These are phyloP conservation scores for Lutjanus argentimaculatus DNA, from an alignment of 2,797 vertebrate species.

Conservation along the genomic window DNA sequence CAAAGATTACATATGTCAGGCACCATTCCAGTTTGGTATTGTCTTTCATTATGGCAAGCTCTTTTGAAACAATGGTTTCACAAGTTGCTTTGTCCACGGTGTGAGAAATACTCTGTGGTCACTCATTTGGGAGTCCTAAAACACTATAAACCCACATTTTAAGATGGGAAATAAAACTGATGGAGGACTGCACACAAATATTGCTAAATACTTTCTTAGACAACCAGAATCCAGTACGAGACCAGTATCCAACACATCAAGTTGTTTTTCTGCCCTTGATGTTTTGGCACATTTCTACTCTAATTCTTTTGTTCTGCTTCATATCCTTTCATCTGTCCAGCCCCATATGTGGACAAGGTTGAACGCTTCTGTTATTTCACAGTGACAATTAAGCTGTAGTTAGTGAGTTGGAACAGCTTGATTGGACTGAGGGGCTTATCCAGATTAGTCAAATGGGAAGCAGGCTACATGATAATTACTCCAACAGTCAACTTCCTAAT, in stretches of 20 bases:
- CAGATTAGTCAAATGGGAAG: conserved; percentile 71
- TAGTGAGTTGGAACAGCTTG: conserved; percentile 71
- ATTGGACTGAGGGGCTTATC: conserved; percentile 67
- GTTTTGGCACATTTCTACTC: conserved; percentile 19
- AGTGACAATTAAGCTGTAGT: conserved; percentile 59
- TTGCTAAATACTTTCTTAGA: not conserved
- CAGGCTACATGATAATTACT: conserved; percentile 71
- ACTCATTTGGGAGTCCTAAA: conserved; percentile 39
- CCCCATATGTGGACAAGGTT: conserved; percentile 47
- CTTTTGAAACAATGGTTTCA: conserved; percentile 24
- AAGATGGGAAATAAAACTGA: conserved; percentile 27
- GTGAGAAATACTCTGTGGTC: conserved; percentile 20
- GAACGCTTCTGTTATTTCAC: conserved; percentile 55
- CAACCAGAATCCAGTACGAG: not conserved
- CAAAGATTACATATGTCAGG: conserved; percentile 25
- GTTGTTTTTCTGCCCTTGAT: conserved; percentile 17
- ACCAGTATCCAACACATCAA: not conserved
- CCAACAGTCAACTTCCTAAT: conserved; percentile 57
- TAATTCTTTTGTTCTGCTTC: conserved; percentile 38
- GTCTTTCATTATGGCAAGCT: conserved; percentile 15
- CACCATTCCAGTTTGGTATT: conserved; percentile 23
- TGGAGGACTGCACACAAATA: conserved; percentile 10
- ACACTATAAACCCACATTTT: conserved; percentile 21
- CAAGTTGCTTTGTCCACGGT: conserved; percentile 21
- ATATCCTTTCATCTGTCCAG: conserved; percentile 39